These are phyloP conservation scores for Autographa gamma DNA, from an alignment of 2,888 invertebrate species.

Conservation along the genomic window DNA sequence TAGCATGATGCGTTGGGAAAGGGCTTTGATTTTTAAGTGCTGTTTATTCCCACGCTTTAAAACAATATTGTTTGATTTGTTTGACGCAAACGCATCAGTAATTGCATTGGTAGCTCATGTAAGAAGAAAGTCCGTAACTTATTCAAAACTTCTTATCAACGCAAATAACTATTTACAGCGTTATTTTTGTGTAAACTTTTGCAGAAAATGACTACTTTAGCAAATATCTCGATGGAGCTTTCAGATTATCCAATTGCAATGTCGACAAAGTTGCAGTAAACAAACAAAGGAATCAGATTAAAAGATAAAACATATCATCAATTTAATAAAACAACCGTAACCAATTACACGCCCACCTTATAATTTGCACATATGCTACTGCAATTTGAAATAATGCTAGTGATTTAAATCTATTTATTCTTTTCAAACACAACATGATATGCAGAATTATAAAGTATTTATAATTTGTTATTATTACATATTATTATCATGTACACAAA, in stretches of 20 bases:
- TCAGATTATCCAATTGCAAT: too few species aligned
- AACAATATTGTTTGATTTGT: not conserved
- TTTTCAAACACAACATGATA: not conserved
- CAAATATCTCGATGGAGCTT: too few species aligned
- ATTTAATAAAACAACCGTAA: conserved; percentile 1
- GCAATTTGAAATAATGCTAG: not conserved
- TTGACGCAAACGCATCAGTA: not conserved
- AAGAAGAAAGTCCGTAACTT: not conserved
- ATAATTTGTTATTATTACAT: conserved; percentile 14
- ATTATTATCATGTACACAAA: conserved; percentile 24
- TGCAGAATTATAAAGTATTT: conserved; percentile 4
- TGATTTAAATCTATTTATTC: conserved; percentile 7
- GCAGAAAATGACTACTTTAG: too few species aligned
- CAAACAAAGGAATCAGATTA: not conserved
- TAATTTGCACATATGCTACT: not conserved
- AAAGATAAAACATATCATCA: not conserved
- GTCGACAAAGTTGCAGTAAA: not conserved
- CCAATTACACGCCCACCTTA: not conserved
- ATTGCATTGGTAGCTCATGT: not conserved
- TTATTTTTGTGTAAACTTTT: not conserved
- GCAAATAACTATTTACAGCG: too few species aligned
- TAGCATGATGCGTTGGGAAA: conserved; percentile 26
- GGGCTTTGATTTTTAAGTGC: conserved; percentile 35
- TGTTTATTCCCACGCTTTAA: not conserved
- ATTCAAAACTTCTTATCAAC: too few species aligned